Conservation (phyloP, 2,888 invertebrate genomes). For the Pocota personata region DNA sequence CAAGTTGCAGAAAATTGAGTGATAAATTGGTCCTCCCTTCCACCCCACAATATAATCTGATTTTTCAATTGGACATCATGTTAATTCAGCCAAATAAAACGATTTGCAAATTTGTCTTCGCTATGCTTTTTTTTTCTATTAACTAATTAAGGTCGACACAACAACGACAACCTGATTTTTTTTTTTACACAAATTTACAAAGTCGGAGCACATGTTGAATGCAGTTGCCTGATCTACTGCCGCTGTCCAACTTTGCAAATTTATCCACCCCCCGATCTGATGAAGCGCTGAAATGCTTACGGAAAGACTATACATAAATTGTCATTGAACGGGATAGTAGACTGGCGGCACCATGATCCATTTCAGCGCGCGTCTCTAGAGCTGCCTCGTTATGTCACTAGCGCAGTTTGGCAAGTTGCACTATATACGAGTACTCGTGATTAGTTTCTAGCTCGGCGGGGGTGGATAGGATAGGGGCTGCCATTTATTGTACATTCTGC, state of each 20-base stretch:
- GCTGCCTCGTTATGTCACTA: conserved; percentile 53
- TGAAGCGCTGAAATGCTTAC: conserved; percentile 19
- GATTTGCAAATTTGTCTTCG: conserved; percentile 40
- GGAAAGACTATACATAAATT: conserved; percentile 5
- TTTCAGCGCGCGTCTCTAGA: conserved; percentile 36
- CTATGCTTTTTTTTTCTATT: conserved; percentile 15
- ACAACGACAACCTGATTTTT: conserved; percentile 10
- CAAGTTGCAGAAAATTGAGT: background rate
- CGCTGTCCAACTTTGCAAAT: background rate
- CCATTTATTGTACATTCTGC: conserved; percentile 33
- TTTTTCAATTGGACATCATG: conserved; percentile 65
- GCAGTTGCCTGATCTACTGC: background rate
- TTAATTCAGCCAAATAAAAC: conserved; percentile 58
- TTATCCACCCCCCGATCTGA: conserved; percentile 21
- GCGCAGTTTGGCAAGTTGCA: conserved; percentile 63
- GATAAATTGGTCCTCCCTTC: conserved; percentile 5
- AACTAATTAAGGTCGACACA: conserved; percentile 40
- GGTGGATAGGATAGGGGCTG: conserved; percentile 7
- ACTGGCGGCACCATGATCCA: conserved; percentile 28
- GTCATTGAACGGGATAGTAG: conserved; percentile 1
- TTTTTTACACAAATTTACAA: conserved; percentile 20
- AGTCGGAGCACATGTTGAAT: conserved; percentile 4
- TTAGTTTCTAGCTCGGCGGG: background rate
- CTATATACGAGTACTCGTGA: conserved; percentile 31
- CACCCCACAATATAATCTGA: conserved; percentile 22